These are phyloP conservation scores for Anthophora plumipes DNA, from an alignment of 2,888 invertebrate species.

Conservation along the genomic window DNA sequence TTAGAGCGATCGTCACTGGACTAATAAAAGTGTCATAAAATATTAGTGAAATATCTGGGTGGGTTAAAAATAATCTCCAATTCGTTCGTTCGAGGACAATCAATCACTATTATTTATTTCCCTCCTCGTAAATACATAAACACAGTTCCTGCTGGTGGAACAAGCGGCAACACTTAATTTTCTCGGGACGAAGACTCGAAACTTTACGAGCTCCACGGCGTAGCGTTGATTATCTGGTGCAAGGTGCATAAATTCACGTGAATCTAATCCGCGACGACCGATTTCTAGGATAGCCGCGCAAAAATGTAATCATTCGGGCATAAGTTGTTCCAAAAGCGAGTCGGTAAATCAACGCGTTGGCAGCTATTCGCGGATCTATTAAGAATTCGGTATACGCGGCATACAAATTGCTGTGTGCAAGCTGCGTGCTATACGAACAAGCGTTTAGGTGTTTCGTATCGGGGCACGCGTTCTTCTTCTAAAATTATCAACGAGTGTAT, in stretches of 20 bases:
- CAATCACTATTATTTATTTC: neutral
- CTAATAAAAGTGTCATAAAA: too few relatives aligned
- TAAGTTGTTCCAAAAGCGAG: slow-evolving; percentile 3
- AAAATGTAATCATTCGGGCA: slow-evolving; percentile 5
- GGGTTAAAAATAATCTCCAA: too few relatives aligned
- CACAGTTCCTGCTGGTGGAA: neutral
- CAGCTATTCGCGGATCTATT: slow-evolving; percentile 27
- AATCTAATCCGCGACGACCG: slow-evolving; percentile 4
- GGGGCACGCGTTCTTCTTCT: slow-evolving; percentile 1
- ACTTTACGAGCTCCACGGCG: neutral
- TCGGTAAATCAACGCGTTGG: slow-evolving; percentile 26
- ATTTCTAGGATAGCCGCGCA: neutral
- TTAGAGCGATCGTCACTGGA: too few relatives aligned
- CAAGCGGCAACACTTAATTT: neutral
- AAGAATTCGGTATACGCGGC: slow-evolving; percentile 17
- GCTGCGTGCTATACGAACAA: neutral
- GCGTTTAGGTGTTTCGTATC: slow-evolving; percentile 6
- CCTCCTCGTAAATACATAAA: neutral
- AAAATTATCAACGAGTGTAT: slow-evolving; percentile 26
- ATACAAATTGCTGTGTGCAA: neutral
- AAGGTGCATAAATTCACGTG: slow-evolving; percentile 1
- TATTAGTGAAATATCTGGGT: too few relatives aligned
- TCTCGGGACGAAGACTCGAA: neutral
- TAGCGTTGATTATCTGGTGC: neutral
- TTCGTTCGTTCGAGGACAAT: too few relatives aligned